These are phyloP conservation scores for Acanthosepion pharaonis DNA, from an alignment of 2,888 invertebrate species.

Conservation along the genomic window DNA sequence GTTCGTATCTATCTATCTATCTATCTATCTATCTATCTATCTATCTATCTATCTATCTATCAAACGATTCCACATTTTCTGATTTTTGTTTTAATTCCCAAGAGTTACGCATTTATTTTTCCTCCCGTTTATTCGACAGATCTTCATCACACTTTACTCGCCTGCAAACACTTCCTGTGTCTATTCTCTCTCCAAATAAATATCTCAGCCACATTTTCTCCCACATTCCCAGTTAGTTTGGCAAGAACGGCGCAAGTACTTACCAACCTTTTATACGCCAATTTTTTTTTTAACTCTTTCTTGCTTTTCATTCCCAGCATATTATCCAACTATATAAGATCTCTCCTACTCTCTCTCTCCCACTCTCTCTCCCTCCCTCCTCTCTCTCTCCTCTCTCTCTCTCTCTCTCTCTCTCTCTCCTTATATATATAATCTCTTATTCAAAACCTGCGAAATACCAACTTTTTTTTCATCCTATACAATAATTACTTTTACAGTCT, in stretches of 20 bases:
- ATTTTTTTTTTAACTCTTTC: not conserved
- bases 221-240: not conserved
- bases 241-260: conserved; percentile 2
- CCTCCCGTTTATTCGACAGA: not conserved
- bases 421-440: no score
- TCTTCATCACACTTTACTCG: not conserved
- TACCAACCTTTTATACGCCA: not conserved
- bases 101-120: not conserved
- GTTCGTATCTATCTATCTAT: not conserved
- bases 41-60: not conserved
- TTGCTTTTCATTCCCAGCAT: not conserved
- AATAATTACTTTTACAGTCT: no score
- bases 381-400: no score
- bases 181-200: not conserved
- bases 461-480: no score
- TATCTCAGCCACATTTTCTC: not conserved
- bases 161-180: conserved; percentile 22
- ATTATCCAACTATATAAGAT: not conserved
- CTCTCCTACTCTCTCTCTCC: no score
- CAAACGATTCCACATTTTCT: not conserved
- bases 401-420: no score
- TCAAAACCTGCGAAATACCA: no score
- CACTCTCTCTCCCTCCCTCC: no score
- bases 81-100: not conserved
- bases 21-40: not conserved